These are phyloP conservation scores for Trachymyrmex cornetzi DNA, from an alignment of 1,140 invertebrate genomes.

Conservation along the genomic window DNA sequence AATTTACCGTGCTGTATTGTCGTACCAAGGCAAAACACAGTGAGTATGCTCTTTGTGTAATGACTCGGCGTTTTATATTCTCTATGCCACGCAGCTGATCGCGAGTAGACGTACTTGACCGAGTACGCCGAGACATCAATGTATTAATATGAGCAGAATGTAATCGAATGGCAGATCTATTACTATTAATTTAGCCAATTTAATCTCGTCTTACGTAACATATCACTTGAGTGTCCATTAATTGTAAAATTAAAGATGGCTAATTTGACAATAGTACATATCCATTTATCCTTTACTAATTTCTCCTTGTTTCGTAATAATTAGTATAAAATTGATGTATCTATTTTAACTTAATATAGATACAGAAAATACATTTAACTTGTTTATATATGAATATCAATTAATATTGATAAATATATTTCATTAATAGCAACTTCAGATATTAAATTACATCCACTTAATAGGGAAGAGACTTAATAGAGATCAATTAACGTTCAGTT, in stretches of 20 bases:
- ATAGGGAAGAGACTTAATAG: background rate
- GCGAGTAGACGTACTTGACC: constrained; percentile 85
- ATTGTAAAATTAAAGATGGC: constrained; percentile 4
- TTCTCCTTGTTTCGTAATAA: background rate
- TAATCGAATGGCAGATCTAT: constrained; percentile 77
- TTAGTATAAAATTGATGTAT: background rate
- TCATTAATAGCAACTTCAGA: background rate
- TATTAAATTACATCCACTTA: background rate
- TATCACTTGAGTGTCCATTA: background rate
- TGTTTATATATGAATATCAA: background rate
- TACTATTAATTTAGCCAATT: constrained; percentile 80
- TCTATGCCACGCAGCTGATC: constrained; percentile 80
- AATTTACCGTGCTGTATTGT: constrained; percentile 78
- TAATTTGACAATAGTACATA: background rate
- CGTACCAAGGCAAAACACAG: constrained; percentile 83
- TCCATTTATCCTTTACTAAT: background rate
- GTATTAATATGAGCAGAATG: constrained; percentile 78
- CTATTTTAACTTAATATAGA: background rate
- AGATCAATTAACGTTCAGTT: constrained; percentile 7
- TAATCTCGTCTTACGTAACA: constrained; percentile 64
- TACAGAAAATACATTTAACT: background rate
- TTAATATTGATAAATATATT: constrained; percentile 1
- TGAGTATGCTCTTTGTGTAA: constrained; percentile 86
- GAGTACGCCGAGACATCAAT: constrained; percentile 84
- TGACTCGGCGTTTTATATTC: constrained; percentile 85